Evolutionary conservation across 2,113 vertebrate species (phyloP), one percentile per base, ranked within the genome.

Genomic region (Microcebus lehilahytsara): DNA sequence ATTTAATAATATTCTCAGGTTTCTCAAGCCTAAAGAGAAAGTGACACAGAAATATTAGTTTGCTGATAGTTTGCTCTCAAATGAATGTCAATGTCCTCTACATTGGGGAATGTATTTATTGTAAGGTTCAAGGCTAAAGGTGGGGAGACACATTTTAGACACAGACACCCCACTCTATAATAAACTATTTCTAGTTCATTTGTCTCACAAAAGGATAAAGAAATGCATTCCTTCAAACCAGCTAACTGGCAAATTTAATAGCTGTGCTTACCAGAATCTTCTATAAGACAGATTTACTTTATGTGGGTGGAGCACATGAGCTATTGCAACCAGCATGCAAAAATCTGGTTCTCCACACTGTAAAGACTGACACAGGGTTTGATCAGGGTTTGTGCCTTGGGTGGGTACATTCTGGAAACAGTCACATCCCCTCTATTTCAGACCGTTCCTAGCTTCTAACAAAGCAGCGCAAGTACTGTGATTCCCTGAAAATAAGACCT

Each of bases 131-230:
- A 40, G 64, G 69, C 34, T 67, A 37, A 32, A 51, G 6, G 34
- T 13, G 86, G 67, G 71, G 56, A 91, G n/a, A 81, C 14, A 3
- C 22, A 25, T 49, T 3, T 40, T 22, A 62, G 87, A 49, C 37
- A 78, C 19, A 80, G 75, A 40, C 6, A 95, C 67, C 46, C 27
- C 74, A 27, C n/a, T 19, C 77, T 13, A 49, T 49, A 49, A 51
- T 67, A 86, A 93, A 88, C 97, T 69, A 51, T 74, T 90, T 89
- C 80, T 51, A 95, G 79, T 64, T 72, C 10, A 30, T 51, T 25
- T 14, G 80, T 75, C n/a, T 90, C 30, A 30, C 60, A 9, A 58
- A 81, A 56, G 49, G 80, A 34, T 60, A 6, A 94, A 84, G 78
- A 96, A 84, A 84, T 23, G 16, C 6, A 62, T 64, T 37, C 80